A percentile compares a stretch with the other conserved stretches of the same genome.
Conservation (phyloP, 2,888 invertebrate species). For the Anthophora plumipes region DNA sequence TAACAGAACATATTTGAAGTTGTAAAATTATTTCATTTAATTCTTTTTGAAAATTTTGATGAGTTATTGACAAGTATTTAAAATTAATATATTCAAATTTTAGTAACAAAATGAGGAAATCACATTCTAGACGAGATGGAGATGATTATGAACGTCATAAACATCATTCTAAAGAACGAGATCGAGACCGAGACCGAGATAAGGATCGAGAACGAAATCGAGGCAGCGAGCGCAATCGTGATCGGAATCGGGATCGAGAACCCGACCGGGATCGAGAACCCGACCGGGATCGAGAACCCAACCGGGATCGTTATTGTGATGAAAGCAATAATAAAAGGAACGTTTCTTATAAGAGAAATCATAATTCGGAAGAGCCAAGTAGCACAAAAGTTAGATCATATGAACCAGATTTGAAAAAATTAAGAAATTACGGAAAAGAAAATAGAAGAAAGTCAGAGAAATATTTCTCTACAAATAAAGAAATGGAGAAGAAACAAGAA, state of each 20-base stretch:
- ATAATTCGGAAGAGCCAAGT: conserved; percentile 38
- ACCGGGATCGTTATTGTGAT: conserved; percentile 24
- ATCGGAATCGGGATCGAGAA: not conserved
- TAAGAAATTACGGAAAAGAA: conserved; percentile 43
- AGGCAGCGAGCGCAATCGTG: not conserved
- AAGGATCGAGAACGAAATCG: conserved; percentile 3
- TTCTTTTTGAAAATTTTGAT: not conserved
- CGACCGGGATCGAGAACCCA: not conserved
- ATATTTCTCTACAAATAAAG: conserved; percentile 29
- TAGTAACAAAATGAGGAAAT: conserved; percentile 55
- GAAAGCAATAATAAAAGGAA: conserved; percentile 30
- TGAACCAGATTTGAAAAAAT: conserved; percentile 44
- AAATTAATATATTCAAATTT: conserved; percentile 4
- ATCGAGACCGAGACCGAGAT: not conserved
- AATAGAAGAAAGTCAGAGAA: conserved; percentile 35
- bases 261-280: not conserved
- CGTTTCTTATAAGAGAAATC: conserved; percentile 19
- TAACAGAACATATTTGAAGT: not conserved
- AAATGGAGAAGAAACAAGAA: conserved; percentile 45
- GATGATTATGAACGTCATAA: conserved; percentile 31
- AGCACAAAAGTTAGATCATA: conserved; percentile 73
- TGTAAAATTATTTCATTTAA: not conserved
- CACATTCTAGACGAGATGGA: conserved; percentile 54
- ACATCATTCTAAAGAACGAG: conserved; percentile 20
- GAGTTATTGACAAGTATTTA: not conserved